phyloP scores from a whole-genome alignment of 2,113 vertebrate species.

The Carassius auratus region DNA sequence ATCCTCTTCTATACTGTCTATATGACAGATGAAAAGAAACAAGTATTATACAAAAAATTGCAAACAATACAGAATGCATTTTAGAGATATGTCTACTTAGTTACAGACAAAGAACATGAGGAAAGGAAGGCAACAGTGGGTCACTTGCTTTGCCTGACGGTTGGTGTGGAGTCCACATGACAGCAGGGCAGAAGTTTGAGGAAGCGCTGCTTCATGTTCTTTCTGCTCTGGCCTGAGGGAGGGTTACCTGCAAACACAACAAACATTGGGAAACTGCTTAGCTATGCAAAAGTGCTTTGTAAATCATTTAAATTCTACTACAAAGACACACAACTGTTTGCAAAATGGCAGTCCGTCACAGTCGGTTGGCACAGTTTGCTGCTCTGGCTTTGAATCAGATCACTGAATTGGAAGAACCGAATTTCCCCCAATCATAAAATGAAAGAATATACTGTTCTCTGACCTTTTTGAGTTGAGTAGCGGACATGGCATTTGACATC shows the following conservation, averaged over 20 bases:
- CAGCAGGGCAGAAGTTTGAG: conserved; percentile 76
- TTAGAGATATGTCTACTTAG: neutral
- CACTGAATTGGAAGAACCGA: neutral
- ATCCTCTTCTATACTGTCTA: conserved; percentile 98
- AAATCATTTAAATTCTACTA: neutral
- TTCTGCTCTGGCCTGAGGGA: conserved; percentile 68
- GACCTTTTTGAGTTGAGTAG: neutral
- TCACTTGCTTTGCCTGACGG: conserved; percentile 70
- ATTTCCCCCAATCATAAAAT: neutral
- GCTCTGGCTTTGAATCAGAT: neutral
- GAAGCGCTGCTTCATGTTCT: conserved; percentile 74
- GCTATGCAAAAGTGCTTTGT: neutral
- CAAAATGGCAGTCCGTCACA: neutral
- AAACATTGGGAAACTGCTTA: neutral
- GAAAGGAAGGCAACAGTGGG: neutral
- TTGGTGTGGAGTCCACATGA: conserved; percentile 62
- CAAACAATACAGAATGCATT: neutral
- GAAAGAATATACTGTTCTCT: neutral
- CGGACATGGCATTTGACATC: neutral
- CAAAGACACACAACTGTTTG: neutral
- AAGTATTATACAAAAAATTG: neutral
- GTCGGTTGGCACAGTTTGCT: conserved; percentile 1
- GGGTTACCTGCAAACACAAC: conserved; percentile 72
- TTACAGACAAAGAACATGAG: neutral
- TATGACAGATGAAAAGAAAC: conserved; percentile 45